A percentile compares a stretch with the other conserved stretches of the same genome.
Conservation (phyloP, 2,888 invertebrate genomes). For the Melieria omissa region DNA sequence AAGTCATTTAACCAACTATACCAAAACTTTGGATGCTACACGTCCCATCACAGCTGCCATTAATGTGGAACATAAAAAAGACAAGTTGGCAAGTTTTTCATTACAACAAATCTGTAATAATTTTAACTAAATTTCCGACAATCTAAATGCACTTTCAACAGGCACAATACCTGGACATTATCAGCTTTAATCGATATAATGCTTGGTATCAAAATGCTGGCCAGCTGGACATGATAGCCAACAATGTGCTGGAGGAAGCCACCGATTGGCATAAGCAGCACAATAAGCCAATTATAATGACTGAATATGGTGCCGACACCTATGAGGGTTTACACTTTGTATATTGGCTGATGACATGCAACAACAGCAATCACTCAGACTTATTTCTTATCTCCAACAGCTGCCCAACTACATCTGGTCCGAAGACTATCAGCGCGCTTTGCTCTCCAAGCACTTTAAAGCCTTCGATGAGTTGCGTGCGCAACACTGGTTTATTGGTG, state of each 20-base stretch:
- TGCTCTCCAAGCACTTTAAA: slow-evolving; percentile 87
- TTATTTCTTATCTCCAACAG: slow-evolving; percentile 64
- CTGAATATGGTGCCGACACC: slow-evolving; percentile 97
- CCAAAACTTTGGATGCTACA: slow-evolving; percentile 79
- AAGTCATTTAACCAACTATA: slow-evolving; percentile 79
- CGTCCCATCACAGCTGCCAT: slow-evolving; percentile 89
- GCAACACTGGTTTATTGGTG: slow-evolving; percentile 88
- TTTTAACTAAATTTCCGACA: neutral
- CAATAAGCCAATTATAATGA: slow-evolving; percentile 90
- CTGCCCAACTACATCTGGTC: slow-evolving; percentile 88
- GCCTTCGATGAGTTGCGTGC: slow-evolving; percentile 86
- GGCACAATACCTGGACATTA: slow-evolving; percentile 85
- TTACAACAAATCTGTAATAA: neutral
- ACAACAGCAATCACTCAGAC: neutral
- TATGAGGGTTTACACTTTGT: slow-evolving; percentile 91
- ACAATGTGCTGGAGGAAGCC: slow-evolving; percentile 80
- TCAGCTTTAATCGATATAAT: slow-evolving; percentile 96
- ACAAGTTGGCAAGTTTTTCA: slow-evolving; percentile 72
- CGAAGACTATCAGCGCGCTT: slow-evolving; percentile 91
- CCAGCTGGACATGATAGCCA: slow-evolving; percentile 77
- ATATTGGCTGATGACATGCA: slow-evolving; percentile 52
- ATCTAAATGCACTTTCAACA: slow-evolving; percentile 56
- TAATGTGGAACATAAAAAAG: slow-evolving; percentile 71
- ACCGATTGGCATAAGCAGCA: slow-evolving; percentile 80
- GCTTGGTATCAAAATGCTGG: slow-evolving; percentile 94